Evolutionary conservation across 2,888 invertebrate genomes (phyloP), one percentile per base, ranked within the genome.

Genomic region (Xylota segnis): DNA sequence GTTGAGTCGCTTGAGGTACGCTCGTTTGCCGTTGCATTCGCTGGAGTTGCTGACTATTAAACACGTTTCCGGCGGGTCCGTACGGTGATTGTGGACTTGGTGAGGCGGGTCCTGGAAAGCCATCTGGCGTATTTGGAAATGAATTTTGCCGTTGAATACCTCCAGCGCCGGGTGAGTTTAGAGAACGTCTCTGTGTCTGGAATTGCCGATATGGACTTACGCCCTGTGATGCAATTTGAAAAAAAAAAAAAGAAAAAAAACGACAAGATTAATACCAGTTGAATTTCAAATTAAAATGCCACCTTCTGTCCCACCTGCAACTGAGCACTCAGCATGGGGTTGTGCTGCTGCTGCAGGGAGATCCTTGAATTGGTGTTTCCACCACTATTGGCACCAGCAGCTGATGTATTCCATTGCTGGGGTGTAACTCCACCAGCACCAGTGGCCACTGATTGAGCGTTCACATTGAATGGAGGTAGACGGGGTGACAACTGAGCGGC

Each of bases 261-360:
- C 66, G 78, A 43, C 54, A n/a, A 70, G 65, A 52, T 84, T 32
- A 81, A 37, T 54, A 37, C 3, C 12, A 52, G 18, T 7, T 43
- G 10, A 14, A 74, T 27, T 70, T 18, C 9, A 10, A 79, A 4
- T 32, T 37, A 29, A 65, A 37, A 63, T 63, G 52, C 76, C 77
- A 76, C 66, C 65, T 74, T 72, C 29, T 82, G 50, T 89, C 94
- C 94, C 93, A 96, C 96, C 90, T 96, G 95, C 89, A 97, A 93
- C 92, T 97, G 97, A 89, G 96, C 96, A 93, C 96, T 96, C 90
- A 98, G 94, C 97, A 98, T 97, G 34, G 97, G 97, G 93, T 97
- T 97, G 92, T 97, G 96, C 92, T 96, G 96, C 90, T 96, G 95
- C 90, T 96, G 95, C 81, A 66, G 88, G 84, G 78, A 77, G 87